Evolutionary conservation across 2,113 vertebrate genomes (phyloP).

Genomic region (Chelonoidis abingdonii): DNA sequence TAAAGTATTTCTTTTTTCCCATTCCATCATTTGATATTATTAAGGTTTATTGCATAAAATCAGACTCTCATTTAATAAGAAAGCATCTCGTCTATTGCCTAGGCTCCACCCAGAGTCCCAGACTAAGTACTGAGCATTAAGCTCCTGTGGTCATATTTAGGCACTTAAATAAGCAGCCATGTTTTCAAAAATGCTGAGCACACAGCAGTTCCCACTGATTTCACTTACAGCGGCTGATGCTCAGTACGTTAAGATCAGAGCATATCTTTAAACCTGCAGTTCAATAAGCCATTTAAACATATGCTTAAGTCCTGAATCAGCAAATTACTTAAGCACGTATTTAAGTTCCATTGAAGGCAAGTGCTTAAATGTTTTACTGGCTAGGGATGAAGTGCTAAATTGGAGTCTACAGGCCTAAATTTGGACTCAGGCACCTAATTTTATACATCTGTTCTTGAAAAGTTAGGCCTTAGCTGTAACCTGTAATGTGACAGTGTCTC

Average conservation of each 20-base stretch:
- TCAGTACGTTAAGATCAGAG: slow-evolving; percentile 68
- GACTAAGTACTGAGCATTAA: not conserved
- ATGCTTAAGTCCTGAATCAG: slow-evolving; percentile 75
- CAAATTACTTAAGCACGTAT: slow-evolving; percentile 61
- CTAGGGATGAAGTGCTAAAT: slow-evolving; percentile 69
- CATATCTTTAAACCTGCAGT: slow-evolving; percentile 49
- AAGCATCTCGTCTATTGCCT: slow-evolving; percentile 22
- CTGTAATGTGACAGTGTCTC: slow-evolving; percentile 58
- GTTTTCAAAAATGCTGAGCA: slow-evolving; percentile 51
- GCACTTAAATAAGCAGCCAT: slow-evolving; percentile 47
- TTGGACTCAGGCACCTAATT: slow-evolving; percentile 53
- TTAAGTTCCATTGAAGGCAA: slow-evolving; percentile 71
- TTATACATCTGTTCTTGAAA: slow-evolving; percentile 62
- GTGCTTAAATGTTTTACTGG: slow-evolving; percentile 52
- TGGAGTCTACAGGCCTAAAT: slow-evolving; percentile 62
- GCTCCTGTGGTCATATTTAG: slow-evolving; percentile 57
- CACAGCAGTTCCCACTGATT: not conserved
- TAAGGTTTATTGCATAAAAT: slow-evolving; percentile 20
- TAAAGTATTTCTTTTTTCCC: not conserved
- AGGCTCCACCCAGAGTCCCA: slow-evolving; percentile 1
- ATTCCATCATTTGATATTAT: not conserved
- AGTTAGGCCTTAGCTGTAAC: slow-evolving; percentile 9
- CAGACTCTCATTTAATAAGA: slow-evolving; percentile 28
- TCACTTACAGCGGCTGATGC: slow-evolving; percentile 55
- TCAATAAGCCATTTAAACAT: slow-evolving; percentile 65